Conservation (phyloP, 2,888 invertebrate genomes). For the Cheilosia grossa region DNA sequence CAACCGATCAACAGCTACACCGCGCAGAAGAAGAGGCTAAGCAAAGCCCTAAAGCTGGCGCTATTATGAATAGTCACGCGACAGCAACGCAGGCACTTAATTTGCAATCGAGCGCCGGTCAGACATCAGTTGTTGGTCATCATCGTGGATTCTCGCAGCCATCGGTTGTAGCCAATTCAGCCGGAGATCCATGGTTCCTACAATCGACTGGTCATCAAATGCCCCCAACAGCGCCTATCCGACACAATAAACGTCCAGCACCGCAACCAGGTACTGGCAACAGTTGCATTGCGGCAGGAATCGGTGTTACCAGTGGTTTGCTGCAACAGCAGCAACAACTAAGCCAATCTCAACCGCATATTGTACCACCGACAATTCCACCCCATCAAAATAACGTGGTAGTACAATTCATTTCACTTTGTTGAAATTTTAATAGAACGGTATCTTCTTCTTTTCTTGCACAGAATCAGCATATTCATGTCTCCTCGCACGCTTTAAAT, state of each 20-base stretch:
- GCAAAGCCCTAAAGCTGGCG: conserved; percentile 65
- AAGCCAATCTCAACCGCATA: conserved; percentile 83
- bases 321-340: conserved; percentile 81
- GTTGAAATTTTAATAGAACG: background rate
- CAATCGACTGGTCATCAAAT: conserved; percentile 83
- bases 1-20: conserved; percentile 11
- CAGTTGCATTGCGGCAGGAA: conserved; percentile 76
- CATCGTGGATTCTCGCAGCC: conserved; percentile 84
- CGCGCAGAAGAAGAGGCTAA: conserved; percentile 54
- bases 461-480: conserved; percentile 82
- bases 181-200: conserved; percentile 84
- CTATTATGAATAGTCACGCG: conserved; percentile 83
- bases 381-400: conserved; percentile 82
- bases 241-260: conserved; percentile 84
- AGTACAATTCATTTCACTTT: conserved; percentile 32
- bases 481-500: conserved; percentile 83
- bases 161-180: conserved; percentile 81
- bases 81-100: conserved; percentile 81
- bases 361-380: conserved; percentile 82
- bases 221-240: conserved; percentile 83
- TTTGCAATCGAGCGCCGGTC: conserved; percentile 81
- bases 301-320: conserved; percentile 75
- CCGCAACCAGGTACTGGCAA: conserved; percentile 80
- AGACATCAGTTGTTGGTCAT: conserved; percentile 83
- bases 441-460: background rate